Evolutionary conservation across 2,888 invertebrate genomes (phyloP), one percentile per base, ranked within the genome.

Genomic region (Papilio protenor): DNA sequence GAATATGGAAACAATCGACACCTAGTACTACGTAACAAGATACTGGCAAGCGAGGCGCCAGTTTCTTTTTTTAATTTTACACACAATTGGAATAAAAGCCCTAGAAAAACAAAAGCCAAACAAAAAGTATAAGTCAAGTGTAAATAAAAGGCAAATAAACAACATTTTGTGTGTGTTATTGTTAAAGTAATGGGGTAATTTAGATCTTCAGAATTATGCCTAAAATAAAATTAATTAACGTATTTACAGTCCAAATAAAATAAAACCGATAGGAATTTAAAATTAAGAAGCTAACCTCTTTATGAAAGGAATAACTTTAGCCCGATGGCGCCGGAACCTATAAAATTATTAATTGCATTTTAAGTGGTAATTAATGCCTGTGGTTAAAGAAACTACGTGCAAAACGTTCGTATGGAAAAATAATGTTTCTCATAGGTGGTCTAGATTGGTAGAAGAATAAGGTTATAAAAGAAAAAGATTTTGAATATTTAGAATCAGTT

Each of bases 1-100:
- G 77, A 75, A 78, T 78, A 78, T 75, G 69, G 52, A 78, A 64
- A 59, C 23, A 21, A 55, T 74, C 59, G 74, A 78, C 74, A 66
- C 74, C 33, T 59, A 57, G 75, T 75, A 57, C 69, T 55, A 57
- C 14, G 40, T 71, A 33, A 75, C 69, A 64, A 77, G n/a, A 40
- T 27, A 70, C 76, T 59, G 12, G 27, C 47, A 70, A 52, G 64
- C 33, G 11, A 33, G 76, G 72, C 76, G 76, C 64, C 72, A 52
- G 16, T 16, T 18, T 16, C 3, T 4, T 2, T 47, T 73, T 73
- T 73, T 73, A 47, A 70, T 49, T 69, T 69, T 45, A 69, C 66
- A 40, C n/a, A 21, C 45, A 69, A 45, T 45, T 45, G 16, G n/a
- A 66, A 45, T 66, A 45, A 12, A 18, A 4, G 5, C 11, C n/a